Percentiles rank a stretch among this genome's conserved stretches.
These are phyloP conservation scores for Mermis nigrescens DNA, from an alignment of 2,888 invertebrate species.

Conservation along the genomic window DNA sequence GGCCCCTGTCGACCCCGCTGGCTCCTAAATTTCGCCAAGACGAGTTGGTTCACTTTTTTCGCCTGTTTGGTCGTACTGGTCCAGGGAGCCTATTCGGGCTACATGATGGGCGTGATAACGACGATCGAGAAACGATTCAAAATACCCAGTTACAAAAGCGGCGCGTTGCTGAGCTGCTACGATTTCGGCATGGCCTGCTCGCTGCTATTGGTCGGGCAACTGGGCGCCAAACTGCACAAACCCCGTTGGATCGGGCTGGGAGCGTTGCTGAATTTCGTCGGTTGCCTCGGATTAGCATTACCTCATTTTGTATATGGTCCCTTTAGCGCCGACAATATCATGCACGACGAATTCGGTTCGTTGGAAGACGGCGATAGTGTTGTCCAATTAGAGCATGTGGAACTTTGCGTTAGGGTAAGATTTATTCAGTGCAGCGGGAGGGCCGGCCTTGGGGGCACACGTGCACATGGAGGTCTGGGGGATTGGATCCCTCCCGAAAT, in stretches of 20 bases:
- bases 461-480: too few relatives aligned
- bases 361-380: too few relatives aligned
- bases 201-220: constrained; percentile 8
- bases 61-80: neutral
- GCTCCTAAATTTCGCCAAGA: neutral
- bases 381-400: too few relatives aligned
- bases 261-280: neutral
- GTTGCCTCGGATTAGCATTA: constrained; percentile 9
- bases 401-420: too few relatives aligned
- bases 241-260: constrained; percentile 6
- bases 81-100: constrained; percentile 4
- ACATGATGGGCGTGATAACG: constrained; percentile 11
- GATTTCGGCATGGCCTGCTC: constrained; percentile 11
- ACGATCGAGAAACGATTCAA: constrained; percentile 11
- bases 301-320: too few relatives aligned
- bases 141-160: constrained; percentile 4
- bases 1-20: neutral
- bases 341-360: too few relatives aligned
- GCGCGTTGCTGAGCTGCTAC: constrained; percentile 8
- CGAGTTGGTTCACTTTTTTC: neutral
- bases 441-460: too few relatives aligned
- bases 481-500: too few relatives aligned
- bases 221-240: neutral
- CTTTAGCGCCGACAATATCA: too few relatives aligned
- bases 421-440: too few relatives aligned